phyloP scores from a whole-genome alignment of 2,888 invertebrate genomes.

The Nebria brevicollis region DNA sequence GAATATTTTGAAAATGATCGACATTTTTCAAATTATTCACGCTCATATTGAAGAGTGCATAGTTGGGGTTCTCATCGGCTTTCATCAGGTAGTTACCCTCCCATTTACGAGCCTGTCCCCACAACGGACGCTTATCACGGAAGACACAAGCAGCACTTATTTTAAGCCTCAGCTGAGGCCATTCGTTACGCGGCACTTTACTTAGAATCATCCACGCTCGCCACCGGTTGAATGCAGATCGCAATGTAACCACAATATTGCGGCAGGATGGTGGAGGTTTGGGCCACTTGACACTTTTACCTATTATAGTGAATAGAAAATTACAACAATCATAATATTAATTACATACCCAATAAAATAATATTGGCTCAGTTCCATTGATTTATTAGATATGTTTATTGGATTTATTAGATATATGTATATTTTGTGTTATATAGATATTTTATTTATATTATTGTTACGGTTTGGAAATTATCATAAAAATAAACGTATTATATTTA shows the following conservation, averaged over 20 bases:
- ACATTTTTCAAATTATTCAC: constrained; percentile 74
- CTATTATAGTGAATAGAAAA: not conserved
- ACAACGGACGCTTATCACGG: constrained; percentile 72
- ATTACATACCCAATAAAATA: too few species aligned
- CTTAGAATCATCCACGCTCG: constrained; percentile 86
- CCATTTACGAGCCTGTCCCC: constrained; percentile 85
- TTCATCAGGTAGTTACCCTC: constrained; percentile 83
- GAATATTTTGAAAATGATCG: constrained; percentile 70
- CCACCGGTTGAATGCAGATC: constrained; percentile 81
- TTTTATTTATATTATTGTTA: too few species aligned
- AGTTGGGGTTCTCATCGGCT: constrained; percentile 74
- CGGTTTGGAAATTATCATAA: too few species aligned
- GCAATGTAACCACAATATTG: constrained; percentile 70
- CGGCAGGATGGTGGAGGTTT: constrained; percentile 76
- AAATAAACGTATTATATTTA: not conserved
- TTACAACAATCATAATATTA: too few species aligned
- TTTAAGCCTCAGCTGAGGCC: constrained; percentile 88
- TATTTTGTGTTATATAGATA: too few species aligned
- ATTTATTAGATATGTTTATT: too few species aligned
- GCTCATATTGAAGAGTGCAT: constrained; percentile 72
- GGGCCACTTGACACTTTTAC: constrained; percentile 83
- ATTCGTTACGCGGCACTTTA: constrained; percentile 82
- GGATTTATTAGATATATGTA: too few species aligned
- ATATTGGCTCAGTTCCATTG: too few species aligned
- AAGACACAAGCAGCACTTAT: constrained; percentile 80